These are phyloP conservation scores for Sebastes minor DNA, from an alignment of 2,797 vertebrate genomes.

Conservation along the genomic window DNA sequence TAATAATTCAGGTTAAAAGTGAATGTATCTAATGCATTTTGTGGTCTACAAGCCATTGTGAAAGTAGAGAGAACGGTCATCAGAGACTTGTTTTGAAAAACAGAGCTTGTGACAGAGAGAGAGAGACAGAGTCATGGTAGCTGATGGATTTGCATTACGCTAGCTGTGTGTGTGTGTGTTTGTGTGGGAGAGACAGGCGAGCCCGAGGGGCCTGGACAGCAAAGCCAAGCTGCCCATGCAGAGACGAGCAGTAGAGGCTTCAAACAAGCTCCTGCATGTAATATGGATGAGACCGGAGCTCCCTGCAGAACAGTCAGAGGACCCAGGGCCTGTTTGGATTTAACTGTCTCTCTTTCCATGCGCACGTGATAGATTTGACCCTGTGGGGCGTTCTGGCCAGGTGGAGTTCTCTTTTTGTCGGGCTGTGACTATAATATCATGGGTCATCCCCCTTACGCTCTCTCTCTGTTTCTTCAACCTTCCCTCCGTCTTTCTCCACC, in stretches of 20 bases:
- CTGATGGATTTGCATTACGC: slow-evolving; percentile 42
- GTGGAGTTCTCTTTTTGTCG: slow-evolving; percentile 43
- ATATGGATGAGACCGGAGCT: slow-evolving; percentile 78
- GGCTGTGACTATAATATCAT: background rate
- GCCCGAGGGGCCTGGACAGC: slow-evolving; percentile 52
- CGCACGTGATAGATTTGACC: slow-evolving; percentile 49
- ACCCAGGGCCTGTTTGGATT: slow-evolving; percentile 48
- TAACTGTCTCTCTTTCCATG: slow-evolving; percentile 44
- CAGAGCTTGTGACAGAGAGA: slow-evolving; percentile 33
- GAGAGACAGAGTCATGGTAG: slow-evolving; percentile 23
- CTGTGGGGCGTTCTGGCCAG: slow-evolving; percentile 40
- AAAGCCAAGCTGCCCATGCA: slow-evolving; percentile 67
- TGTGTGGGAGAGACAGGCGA: slow-evolving; percentile 37
- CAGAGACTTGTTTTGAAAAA: slow-evolving; percentile 15
- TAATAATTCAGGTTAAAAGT: slow-evolving; percentile 22
- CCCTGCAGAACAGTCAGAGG: slow-evolving; percentile 51
- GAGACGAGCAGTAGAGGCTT: slow-evolving; percentile 65
- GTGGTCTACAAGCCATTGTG: background rate
- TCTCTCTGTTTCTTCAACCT: background rate
- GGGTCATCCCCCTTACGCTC: background rate
- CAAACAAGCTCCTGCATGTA: slow-evolving; percentile 79
- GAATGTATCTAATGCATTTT: background rate
- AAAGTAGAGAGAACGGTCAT: slow-evolving; percentile 8
- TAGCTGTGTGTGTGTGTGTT: slow-evolving; percentile 31
- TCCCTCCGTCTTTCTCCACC: background rate